phyloP scores from a whole-genome alignment of 1,140 invertebrate genomes.

The Bacillus rossius region DNA sequence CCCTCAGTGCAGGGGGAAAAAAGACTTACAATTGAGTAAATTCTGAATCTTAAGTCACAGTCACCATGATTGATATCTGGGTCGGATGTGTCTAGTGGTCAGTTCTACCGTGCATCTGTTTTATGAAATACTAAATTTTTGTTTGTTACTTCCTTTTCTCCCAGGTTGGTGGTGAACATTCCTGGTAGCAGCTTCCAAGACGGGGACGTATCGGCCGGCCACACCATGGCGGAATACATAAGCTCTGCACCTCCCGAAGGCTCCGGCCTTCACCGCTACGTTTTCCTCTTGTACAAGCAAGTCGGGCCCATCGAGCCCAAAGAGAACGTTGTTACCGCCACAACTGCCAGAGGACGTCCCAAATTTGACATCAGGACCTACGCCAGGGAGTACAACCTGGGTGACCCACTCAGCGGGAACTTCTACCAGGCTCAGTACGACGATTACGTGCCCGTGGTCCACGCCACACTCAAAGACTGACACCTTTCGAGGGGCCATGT shows the following conservation, averaged over 20 bases:
- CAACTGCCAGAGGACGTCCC: conserved; percentile 42
- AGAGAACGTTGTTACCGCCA: neutral
- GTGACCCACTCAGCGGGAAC: conserved; percentile 50
- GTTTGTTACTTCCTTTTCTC: no score
- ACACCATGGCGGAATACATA: conserved; percentile 45
- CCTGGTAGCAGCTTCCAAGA: conserved; percentile 44
- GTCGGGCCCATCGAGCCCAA: conserved; percentile 28
- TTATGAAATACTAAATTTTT: no score
- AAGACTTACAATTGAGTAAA: no score
- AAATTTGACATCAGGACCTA: conserved; percentile 48
- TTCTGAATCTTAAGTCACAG: no score
- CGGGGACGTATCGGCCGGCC: conserved; percentile 34
- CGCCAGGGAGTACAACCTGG: conserved; percentile 48
- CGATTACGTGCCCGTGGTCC: conserved; percentile 48
- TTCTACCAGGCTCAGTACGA: conserved; percentile 56
- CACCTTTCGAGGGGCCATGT: no score
- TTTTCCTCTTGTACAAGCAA: conserved; percentile 62
- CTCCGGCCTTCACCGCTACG: conserved; percentile 34
- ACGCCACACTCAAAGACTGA: conserved; percentile 24
- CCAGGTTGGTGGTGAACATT: conserved; percentile 48
- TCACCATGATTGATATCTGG: no score
- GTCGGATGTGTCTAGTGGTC: no score
- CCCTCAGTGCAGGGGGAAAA: no score
- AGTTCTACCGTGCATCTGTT: no score
- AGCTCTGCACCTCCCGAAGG: conserved; percentile 50